Base-by-base conservation (phyloP, 2,113 vertebrate species). In the Centropus bengalensis region DNA sequence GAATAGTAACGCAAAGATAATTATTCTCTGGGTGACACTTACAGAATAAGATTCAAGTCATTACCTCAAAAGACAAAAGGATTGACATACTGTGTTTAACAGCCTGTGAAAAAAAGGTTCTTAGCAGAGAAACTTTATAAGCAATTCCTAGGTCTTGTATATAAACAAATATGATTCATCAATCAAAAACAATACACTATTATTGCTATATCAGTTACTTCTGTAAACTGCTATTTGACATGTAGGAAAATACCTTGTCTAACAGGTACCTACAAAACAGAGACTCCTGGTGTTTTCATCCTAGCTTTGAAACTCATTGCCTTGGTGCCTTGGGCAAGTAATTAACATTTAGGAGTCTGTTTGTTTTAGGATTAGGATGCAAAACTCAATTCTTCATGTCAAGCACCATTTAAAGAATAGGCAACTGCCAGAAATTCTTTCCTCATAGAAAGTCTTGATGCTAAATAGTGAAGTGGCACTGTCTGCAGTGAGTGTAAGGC, bases 31-130 rank as follows among this genome's bases (percentile, higher is more conserved):
- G 91, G 89, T 97, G 92, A 97, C 94, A 96, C 75, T 77, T 79
- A 79, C 86, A 91, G 97, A 97, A 97, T 97, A 95, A 97, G 97
- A 97, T 97, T 93, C 94, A 96, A 97, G 96, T 98, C 97, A 98
- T 98, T 98, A 97, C 70, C 94, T 96, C 81, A 91, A 88, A 97
- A 96, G 51, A 86, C 70, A 96, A 96, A 97, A 96, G 93, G 64
- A 96, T 62, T 92, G 92, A 91, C 96, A 93, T 94, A 92, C 80
- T 92, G 75, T 95, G 88, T 78, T 92, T 83, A 96, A 96, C 94
- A 96, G 92, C 60, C 91, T 81, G 87, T 80, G 94, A 83, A 97
- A 82, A 89, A 94, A 44, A 86, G 40, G 86, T 68, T 82, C 88
- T 94, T 89, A 89, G 96, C 95, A 88, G 75, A 89, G 44, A 91